phyloP scores from a whole-genome alignment of 1,140 invertebrate species.

The Caenorhabditis remanei region DNA sequence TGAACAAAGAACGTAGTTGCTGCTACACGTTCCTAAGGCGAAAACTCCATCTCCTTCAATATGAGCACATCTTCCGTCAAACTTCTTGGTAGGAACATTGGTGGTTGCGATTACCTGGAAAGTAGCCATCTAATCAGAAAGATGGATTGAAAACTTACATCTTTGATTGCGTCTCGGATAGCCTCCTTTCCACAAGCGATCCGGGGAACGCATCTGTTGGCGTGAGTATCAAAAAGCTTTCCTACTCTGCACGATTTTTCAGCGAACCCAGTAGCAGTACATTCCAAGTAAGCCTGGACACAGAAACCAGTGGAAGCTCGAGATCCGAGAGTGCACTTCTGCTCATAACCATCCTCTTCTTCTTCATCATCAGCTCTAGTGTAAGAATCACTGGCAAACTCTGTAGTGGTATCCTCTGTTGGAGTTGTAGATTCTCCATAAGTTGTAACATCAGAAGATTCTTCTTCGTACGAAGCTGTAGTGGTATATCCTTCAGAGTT shows the following conservation, averaged over 20 bases:
- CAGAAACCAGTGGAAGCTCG: conserved; percentile 37
- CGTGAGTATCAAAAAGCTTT: conserved; percentile 4
- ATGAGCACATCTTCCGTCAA: conserved; percentile 33
- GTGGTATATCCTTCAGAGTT: neutral
- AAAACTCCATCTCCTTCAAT: conserved; percentile 9
- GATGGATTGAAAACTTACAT: neutral
- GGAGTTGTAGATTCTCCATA: neutral
- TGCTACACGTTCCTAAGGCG: neutral
- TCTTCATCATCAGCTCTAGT: neutral
- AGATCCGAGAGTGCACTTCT: conserved; percentile 15
- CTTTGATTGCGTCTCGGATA: conserved; percentile 45
- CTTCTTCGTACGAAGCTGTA: neutral
- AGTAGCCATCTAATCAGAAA: no score
- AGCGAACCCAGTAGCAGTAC: neutral
- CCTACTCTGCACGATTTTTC: conserved; percentile 21
- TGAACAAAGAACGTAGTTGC: neutral
- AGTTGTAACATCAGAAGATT: neutral
- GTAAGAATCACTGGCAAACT: neutral
- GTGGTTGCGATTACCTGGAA: conserved; percentile 30
- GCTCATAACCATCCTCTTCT: neutral
- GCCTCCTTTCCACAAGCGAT: conserved; percentile 46
- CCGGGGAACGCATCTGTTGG: conserved; percentile 21
- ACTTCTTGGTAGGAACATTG: neutral
- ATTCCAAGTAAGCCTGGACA: conserved; percentile 7
- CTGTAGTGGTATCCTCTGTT: neutral